Evolutionary conservation across 1,140 invertebrate species (phyloP).

Genomic region (Dendrolimus punctatus): DNA sequence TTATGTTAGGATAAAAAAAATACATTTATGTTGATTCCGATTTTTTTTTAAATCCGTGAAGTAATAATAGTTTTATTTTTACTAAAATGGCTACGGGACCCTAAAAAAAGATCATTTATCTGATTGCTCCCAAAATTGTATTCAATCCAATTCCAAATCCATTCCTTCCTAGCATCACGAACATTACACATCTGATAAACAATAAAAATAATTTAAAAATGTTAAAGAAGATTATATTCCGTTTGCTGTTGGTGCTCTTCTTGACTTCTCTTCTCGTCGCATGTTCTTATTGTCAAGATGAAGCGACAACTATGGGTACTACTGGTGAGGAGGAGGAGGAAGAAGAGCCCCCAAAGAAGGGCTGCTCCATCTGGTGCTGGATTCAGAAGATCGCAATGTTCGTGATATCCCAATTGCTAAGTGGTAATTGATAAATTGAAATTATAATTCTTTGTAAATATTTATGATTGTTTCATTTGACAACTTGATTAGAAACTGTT

Average conservation of each 20-base stretch:
- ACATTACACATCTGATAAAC: background rate
- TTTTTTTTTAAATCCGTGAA: no score
- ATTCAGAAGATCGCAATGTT: conserved; percentile 69
- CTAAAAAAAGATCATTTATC: no score
- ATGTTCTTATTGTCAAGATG: conserved; percentile 39
- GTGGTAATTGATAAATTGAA: conserved; percentile 21
- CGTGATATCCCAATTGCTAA: conserved; percentile 58
- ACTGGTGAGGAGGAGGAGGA: conserved; percentile 52
- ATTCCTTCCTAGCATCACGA: no score
- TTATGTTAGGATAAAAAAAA: no score
- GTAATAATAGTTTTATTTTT: no score
- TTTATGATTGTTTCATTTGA: no score
- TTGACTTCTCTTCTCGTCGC: conserved; percentile 18
- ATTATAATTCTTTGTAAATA: no score
- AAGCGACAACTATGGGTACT: conserved; percentile 30
- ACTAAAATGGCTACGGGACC: no score
- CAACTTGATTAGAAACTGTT: no score
- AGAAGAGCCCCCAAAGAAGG: conserved; percentile 45
- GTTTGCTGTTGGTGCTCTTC: conserved; percentile 25
- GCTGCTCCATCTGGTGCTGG: conserved; percentile 70
- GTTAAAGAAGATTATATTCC: conserved; percentile 6
- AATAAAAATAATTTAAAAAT: conserved; percentile 9
- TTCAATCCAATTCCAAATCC: no score
- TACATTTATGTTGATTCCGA: no score
- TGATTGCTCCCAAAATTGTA: no score